phyloP scores from a whole-genome alignment of 1,140 invertebrate species.

The Brachionus asplanchnoidis region DNA sequence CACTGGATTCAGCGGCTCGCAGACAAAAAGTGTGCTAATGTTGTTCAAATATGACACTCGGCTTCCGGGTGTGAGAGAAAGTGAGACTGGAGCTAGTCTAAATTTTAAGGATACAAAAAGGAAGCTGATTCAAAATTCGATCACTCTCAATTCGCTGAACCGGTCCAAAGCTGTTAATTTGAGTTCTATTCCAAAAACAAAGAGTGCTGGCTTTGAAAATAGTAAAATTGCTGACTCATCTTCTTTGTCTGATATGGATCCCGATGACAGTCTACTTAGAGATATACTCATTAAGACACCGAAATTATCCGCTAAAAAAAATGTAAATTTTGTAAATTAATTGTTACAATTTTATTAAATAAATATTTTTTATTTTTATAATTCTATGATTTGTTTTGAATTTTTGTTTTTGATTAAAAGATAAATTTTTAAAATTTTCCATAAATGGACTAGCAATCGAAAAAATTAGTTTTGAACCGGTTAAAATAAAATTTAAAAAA shows the following conservation, averaged over 20 bases:
- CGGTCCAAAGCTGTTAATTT: not conserved
- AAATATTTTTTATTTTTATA: not conserved
- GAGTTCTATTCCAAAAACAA: not conserved
- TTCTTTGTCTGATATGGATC: conserved; percentile 32
- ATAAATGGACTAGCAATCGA: no score
- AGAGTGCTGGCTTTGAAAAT: not conserved
- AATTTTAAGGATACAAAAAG: not conserved
- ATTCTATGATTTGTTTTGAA: not conserved
- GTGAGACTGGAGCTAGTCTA: not conserved
- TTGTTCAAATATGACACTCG: not conserved
- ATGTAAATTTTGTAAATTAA: conserved; percentile 6
- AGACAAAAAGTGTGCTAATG: not conserved
- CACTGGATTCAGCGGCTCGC: not conserved
- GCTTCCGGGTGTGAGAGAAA: not conserved
- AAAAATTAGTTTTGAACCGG: no score
- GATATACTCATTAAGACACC: conserved; percentile 21
- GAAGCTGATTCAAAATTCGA: not conserved
- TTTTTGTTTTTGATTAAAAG: not conserved
- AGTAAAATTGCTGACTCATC: not conserved
- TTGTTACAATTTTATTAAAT: not conserved
- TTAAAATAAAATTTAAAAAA: no score
- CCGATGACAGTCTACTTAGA: conserved; percentile 9
- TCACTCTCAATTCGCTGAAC: not conserved
- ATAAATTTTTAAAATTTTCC: no score
- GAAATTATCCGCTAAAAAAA: not conserved